Base-by-base conservation (phyloP, 1,140 invertebrate species). In the Lethrus apterus region DNA sequence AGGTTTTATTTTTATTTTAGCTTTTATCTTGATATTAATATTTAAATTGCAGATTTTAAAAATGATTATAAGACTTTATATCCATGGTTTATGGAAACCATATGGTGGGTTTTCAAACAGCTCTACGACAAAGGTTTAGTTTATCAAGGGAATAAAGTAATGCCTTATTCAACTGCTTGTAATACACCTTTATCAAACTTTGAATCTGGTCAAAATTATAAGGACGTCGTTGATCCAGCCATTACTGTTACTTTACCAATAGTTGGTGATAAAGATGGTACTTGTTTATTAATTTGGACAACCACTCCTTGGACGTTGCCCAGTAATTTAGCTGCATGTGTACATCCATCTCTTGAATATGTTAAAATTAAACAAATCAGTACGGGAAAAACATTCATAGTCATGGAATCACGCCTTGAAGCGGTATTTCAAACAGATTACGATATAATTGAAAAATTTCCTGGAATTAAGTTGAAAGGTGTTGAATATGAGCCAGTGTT, bases 21-120 rank as follows among this genome's bases (percentile, higher is more conserved):
- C n/a, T n/a, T n/a, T n/a, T n/a, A n/a, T n/a, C n/a, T n/a, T n/a
- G n/a, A n/a, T n/a, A n/a, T n/a, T n/a, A n/a, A n/a, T n/a, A n/a
- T n/a, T n/a, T n/a, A n/a, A n/a, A 11, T 26, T 42, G 7, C 14
- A 75, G 94, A 99, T 76, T 99, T 99, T 69, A 82, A 93, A 58
- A 96, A 99, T 71, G 97, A 99, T 69, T 99, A 99, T 68, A 99
- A 99, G 72, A 99, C 97, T 0, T 69, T 99, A 51, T 99, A 99
- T 65, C 93, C 96, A 0, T 94, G 82, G 80, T 99, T 90, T 66
- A 99, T 99, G 97, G 97, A 99, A 70, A 86, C 87, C 26, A 85
- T 99, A 49, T 99, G 97, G 97, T 99, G 93, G 93, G 82, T 98
- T 2, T 99, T 99, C 66, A 93, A 94, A 58, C 84, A 99, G 69